phyloP scores from a whole-genome alignment of 1,140 invertebrate genomes.

The Paralvinella palmiformis region DNA sequence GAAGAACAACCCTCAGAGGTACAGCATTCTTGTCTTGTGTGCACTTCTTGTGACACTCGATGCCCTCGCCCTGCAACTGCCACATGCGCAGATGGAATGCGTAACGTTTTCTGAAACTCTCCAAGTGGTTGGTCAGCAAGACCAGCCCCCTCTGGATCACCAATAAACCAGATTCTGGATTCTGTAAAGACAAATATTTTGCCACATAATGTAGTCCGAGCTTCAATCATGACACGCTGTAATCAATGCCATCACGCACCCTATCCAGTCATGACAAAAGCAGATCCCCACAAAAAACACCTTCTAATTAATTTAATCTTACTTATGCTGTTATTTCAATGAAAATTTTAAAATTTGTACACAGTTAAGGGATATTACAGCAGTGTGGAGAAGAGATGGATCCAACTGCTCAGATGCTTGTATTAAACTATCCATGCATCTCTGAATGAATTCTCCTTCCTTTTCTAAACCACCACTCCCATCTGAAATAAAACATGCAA shows the following conservation, averaged over 20 bases:
- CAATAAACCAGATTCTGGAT: constrained; percentile 72
- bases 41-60: constrained; percentile 63
- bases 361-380: too few relatives aligned
- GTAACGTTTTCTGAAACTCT: constrained; percentile 77
- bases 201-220: too few relatives aligned
- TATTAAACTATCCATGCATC: constrained; percentile 80
- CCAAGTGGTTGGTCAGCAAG: constrained; percentile 82
- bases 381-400: too few relatives aligned
- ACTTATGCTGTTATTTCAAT: too few relatives aligned
- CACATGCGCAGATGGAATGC: constrained; percentile 45
- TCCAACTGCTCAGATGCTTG: constrained; percentile 69
- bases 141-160: constrained; percentile 83
- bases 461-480: constrained; percentile 61
- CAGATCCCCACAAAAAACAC: too few relatives aligned
- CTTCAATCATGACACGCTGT: too few relatives aligned
- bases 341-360: too few relatives aligned
- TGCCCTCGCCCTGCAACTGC: constrained; percentile 72
- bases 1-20: constrained; percentile 68
- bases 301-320: too few relatives aligned
- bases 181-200: too few relatives aligned
- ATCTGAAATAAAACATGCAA: constrained; percentile 21
- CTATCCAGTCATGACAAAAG: too few relatives aligned
- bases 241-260: too few relatives aligned
- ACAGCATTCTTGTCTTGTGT: constrained; percentile 55
- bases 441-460: constrained; percentile 80